Evolutionary conservation across 1,140 invertebrate genomes (phyloP), one percentile per base, ranked within the genome.

Genomic region (Aphis gossypii): DNA sequence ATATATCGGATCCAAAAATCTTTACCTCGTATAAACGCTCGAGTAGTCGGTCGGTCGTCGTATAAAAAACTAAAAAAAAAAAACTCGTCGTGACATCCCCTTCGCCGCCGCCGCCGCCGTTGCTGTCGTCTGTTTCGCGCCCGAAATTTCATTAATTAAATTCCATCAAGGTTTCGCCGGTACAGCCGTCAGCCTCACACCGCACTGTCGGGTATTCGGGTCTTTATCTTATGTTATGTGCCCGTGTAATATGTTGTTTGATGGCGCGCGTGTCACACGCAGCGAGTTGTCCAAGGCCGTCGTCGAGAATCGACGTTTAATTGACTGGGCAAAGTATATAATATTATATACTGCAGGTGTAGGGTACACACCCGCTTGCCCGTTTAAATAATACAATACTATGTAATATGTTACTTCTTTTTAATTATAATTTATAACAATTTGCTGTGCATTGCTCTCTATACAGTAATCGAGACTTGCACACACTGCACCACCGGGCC

Each of bases 61-160:
- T n/a, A 48, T 20, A 35, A 35, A 35, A 35, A 11, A 41, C 38
- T 41, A 35, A 35, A 46, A 89, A 76, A 60, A 9, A 51, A 89
- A 54, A 89, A 89, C 51, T 91, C 41, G 25, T 91, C 90, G 90
- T 91, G 90, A 76, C 90, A 76, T 35, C 41, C 30, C 60, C 35
- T 56, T 54, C n/a, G 46, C 87, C 35, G 86, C 1, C 4, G 6
- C 25, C 30, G 30, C n/a, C n/a, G 9, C 25, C 30, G 30, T 20
- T 20, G 9, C 6, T 5, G 90, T 46, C 25, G 18, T 91, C 41
- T 35, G 44, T 60, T 30, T 46, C 38, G 54, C 41, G 60, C 6
- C n/a, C 56, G 38, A 82, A 92, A 92, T 83, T 48, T 25, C 76
- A 83, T 92, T 92, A 92, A 92, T 83, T 89, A 38, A 89, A 92